phyloP scores from a whole-genome alignment of 2,797 vertebrate species.

The Falco berigora region DNA sequence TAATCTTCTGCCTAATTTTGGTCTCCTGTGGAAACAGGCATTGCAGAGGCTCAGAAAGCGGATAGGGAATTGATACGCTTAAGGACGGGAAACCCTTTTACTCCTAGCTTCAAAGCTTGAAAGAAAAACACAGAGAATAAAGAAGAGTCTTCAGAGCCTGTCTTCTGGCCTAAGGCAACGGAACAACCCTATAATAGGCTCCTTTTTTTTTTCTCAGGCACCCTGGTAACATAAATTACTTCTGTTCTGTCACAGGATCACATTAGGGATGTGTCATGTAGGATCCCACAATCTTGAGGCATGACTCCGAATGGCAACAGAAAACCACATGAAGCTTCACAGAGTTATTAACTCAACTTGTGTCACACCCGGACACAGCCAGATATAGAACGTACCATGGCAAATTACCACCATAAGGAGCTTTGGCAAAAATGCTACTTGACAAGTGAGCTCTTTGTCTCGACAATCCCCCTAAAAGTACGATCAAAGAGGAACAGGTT shows the following conservation, averaged over 20 bases:
- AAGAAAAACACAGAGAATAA: conserved; percentile 36
- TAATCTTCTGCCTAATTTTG: background rate
- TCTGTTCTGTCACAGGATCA: conserved; percentile 34
- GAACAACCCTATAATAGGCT: conserved; percentile 21
- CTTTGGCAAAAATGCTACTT: background rate
- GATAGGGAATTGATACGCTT: background rate
- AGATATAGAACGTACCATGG: background rate
- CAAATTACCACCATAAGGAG: background rate
- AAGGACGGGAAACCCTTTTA: background rate
- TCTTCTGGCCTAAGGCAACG: conserved; percentile 42
- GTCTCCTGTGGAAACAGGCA: background rate
- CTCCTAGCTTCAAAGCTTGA: conserved; percentile 25
- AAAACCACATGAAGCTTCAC: background rate
- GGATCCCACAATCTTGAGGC: background rate
- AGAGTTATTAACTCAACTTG: background rate
- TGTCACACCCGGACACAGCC: background rate
- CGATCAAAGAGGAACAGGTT: background rate
- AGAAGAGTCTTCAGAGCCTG: conserved; percentile 36
- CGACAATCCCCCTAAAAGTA: background rate
- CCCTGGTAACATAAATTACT: conserved; percentile 22
- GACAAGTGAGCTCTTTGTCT: background rate
- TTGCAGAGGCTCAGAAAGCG: background rate
- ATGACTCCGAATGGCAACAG: background rate
- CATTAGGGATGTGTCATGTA: conserved; percentile 14
- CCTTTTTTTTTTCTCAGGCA: background rate